Conservation (phyloP, 2,888 invertebrate genomes). For the Omphaloscelis lunosa region DNA sequence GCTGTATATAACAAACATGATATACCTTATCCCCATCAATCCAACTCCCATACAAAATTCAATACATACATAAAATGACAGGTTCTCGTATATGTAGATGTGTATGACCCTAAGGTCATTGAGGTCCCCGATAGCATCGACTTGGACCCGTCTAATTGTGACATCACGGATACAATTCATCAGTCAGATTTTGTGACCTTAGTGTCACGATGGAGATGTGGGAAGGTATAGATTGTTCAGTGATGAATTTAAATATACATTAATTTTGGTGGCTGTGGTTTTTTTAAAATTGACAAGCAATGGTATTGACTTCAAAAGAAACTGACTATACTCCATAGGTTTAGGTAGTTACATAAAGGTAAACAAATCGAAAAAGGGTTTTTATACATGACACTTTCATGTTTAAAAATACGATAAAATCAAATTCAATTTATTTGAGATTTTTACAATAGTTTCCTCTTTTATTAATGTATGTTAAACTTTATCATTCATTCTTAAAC, state of each 20-base stretch:
- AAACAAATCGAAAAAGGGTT: too few relatives aligned
- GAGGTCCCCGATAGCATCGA: slow-evolving; percentile 77
- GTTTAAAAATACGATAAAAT: too few relatives aligned
- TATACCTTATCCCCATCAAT: slow-evolving; percentile 57
- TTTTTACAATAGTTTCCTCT: too few relatives aligned
- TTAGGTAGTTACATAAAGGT: too few relatives aligned
- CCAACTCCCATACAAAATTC: slow-evolving; percentile 59
- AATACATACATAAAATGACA: slow-evolving; percentile 62
- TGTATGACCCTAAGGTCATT: slow-evolving; percentile 62
- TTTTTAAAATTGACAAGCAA: neutral
- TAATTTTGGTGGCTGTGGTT: slow-evolving; percentile 20
- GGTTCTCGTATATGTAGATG: slow-evolving; percentile 59
- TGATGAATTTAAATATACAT: slow-evolving; percentile 42
- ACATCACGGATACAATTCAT: slow-evolving; percentile 88
- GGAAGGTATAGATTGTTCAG: slow-evolving; percentile 42
- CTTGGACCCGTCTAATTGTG: slow-evolving; percentile 83
- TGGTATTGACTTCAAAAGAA: neutral
- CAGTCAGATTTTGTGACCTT: slow-evolving; percentile 81
- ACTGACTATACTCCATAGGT: too few relatives aligned
- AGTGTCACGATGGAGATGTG: slow-evolving; percentile 67
- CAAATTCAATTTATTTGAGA: too few relatives aligned
- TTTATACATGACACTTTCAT: too few relatives aligned
- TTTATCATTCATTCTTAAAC: too few relatives aligned
- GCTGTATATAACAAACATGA: neutral
- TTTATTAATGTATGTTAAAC: too few relatives aligned